Evolutionary conservation across 2,113 vertebrate genomes (phyloP).

Genomic region (Alaudala cheleensis): DNA sequence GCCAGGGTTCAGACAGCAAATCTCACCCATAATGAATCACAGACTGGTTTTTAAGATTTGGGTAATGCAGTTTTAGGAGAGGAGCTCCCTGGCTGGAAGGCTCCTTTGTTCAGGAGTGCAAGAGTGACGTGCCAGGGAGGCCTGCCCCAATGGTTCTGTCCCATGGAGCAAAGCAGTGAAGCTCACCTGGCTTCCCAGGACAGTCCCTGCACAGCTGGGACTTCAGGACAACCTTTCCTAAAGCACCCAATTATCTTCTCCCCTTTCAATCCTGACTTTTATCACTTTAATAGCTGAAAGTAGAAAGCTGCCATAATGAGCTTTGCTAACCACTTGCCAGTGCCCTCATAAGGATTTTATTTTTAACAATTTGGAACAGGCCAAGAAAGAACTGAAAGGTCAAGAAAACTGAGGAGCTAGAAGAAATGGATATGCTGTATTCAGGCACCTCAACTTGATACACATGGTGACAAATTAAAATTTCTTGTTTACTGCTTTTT

Average conservation of each 20-base stretch:
- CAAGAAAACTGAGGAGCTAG: constrained; percentile 58
- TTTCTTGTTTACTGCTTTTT: neutral
- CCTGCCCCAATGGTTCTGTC: rapidly evolving
- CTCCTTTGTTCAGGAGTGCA: neutral
- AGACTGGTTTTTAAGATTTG: neutral
- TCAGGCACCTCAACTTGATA: constrained; percentile 5
- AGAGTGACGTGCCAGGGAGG: neutral
- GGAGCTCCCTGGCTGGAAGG: neutral
- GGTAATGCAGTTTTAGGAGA: neutral
- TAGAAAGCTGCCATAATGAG: neutral
- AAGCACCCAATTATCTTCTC: neutral
- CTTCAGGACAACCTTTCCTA: neutral
- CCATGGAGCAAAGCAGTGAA: neutral
- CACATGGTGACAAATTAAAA: neutral
- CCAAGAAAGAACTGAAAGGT: constrained; percentile 61
- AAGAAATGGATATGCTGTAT: constrained; percentile 57
- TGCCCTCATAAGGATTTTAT: constrained; percentile 66
- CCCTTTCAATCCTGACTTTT: neutral
- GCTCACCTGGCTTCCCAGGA: neutral
- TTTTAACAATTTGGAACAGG: constrained; percentile 59
- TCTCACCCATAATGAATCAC: neutral
- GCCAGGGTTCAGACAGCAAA: neutral
- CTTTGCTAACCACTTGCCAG: neutral
- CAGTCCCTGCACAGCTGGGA: neutral
- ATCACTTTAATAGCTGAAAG: neutral